phyloP scores from a whole-genome alignment of 1,140 invertebrate species.

The Drosophila pectinifera region DNA sequence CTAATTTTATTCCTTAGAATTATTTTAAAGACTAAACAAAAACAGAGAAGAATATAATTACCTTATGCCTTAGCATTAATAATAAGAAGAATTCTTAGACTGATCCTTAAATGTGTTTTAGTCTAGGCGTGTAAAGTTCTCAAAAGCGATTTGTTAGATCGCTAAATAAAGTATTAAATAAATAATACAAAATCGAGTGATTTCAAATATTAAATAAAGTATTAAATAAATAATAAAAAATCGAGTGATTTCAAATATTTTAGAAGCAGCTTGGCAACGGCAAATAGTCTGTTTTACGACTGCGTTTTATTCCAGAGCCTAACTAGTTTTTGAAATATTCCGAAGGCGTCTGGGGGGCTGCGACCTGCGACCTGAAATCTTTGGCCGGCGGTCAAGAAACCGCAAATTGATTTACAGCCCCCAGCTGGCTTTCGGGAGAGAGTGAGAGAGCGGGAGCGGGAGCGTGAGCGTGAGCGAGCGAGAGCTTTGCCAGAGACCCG shows the following conservation, averaged over 20 bases:
- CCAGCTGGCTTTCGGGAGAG: not conserved
- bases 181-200: too few species aligned
- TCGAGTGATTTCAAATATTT: not conserved
- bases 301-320: not conserved
- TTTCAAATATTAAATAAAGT: too few species aligned
- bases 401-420: constrained; percentile 57
- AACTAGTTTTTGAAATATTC: constrained; percentile 9
- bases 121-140: too few species aligned
- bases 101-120: too few species aligned
- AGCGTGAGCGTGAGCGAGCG: constrained; percentile 1
- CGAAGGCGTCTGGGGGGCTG: not conserved
- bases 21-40: too few species aligned
- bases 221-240: too few species aligned
- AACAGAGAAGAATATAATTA: too few species aligned
- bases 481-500: constrained; percentile 1
- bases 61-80: too few species aligned
- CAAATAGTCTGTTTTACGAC: not conserved
- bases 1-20: too few species aligned
- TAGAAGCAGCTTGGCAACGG: not conserved
- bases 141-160: too few species aligned
- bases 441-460: not conserved
- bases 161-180: too few species aligned
- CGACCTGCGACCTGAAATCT: constrained; percentile 30
- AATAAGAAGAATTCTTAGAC: too few species aligned
- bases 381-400: constrained; percentile 56